Base-by-base conservation (phyloP, 2,888 invertebrate genomes). In the Epinotia brunnichana region DNA sequence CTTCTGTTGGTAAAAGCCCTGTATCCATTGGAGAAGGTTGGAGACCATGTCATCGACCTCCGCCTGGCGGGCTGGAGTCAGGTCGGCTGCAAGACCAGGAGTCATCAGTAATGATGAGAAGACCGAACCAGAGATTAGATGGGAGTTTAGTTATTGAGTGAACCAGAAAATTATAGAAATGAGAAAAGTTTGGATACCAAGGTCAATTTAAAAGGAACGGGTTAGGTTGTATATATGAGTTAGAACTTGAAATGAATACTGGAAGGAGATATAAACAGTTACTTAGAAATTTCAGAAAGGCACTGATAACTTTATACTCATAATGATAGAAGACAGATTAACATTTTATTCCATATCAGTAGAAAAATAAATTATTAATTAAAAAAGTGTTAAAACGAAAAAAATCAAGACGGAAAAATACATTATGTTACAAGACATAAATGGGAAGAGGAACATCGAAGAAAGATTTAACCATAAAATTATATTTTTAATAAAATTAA, bases 1-100 rank as follows among this genome's bases (percentile, higher is more conserved):
- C 79, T 86, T 90, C 82, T 95, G 95, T 77, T 94, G 94, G 83
- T 96, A 96, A 74, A 95, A 94, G 77, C 95, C 95, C 85, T 96
- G 96, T 76, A 96, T 94, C 96, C 96, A 96, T 77, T 95, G 95
- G 73, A 96, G 94, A 77, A 96, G 95, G 83, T 96, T 95, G 85
- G 95, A 94, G 70, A 96, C 96, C 95, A 96, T 96, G 84, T 95
- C 95, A 82, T 96, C 96, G 67, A 95, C 94, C 77, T 94, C 94
- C 35, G 92, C 90, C 79, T 94, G 94, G 83, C 93, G 89, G 68
- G 87, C 87, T 60, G 90, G 86, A 72, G 90, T 86, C 63, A 85
- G 80, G 11, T 91, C 90, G 68, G 90, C 94, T 94, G 92, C 79
- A 93, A 92, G 88, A 77, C 82, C 88, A 80, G 81, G 83, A 81